A percentile compares a stretch with the other conserved stretches of the same genome.
These are phyloP conservation scores for Sebastes iracundus DNA, from an alignment of 2,797 vertebrate species.

Conservation along the genomic window DNA sequence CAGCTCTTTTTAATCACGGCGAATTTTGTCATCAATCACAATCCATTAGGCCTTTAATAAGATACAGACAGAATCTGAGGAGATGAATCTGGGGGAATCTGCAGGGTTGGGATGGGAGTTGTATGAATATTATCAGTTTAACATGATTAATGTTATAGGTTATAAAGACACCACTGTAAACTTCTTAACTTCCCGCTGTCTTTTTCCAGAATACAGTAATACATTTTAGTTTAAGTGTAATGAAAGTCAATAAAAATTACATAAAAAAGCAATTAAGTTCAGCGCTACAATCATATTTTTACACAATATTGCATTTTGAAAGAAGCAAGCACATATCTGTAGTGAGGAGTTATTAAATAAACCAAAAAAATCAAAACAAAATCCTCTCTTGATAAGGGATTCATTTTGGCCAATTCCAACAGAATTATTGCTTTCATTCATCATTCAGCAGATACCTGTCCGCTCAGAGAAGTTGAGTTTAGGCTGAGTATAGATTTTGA, in stretches of 20 bases:
- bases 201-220: slow-evolving; percentile 17
- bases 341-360: slow-evolving; percentile 22
- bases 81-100: slow-evolving; percentile 57
- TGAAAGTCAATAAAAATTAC: slow-evolving; percentile 32
- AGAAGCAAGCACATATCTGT: neutral
- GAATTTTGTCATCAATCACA: slow-evolving; percentile 78
- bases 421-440: slow-evolving; percentile 29
- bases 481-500: slow-evolving; percentile 35
- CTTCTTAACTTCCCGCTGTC: slow-evolving; percentile 16
- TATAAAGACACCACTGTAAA: slow-evolving; percentile 31
- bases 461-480: slow-evolving; percentile 1
- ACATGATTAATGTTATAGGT: slow-evolving; percentile 48
- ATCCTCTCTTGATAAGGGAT: neutral
- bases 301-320: slow-evolving; percentile 22
- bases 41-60: slow-evolving; percentile 74
- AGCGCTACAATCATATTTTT: neutral
- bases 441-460: slow-evolving; percentile 15
- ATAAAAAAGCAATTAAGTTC: slow-evolving; percentile 23
- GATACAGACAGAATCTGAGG: slow-evolving; percentile 55
- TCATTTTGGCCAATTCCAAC: slow-evolving; percentile 21
- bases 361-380: neutral
- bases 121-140: slow-evolving; percentile 61
- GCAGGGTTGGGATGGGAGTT: slow-evolving; percentile 33
- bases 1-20: slow-evolving; percentile 71
- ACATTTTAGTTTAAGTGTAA: slow-evolving; percentile 10